Conservation (phyloP, 1,140 invertebrate species). For the Bombyx mandarina region DNA sequence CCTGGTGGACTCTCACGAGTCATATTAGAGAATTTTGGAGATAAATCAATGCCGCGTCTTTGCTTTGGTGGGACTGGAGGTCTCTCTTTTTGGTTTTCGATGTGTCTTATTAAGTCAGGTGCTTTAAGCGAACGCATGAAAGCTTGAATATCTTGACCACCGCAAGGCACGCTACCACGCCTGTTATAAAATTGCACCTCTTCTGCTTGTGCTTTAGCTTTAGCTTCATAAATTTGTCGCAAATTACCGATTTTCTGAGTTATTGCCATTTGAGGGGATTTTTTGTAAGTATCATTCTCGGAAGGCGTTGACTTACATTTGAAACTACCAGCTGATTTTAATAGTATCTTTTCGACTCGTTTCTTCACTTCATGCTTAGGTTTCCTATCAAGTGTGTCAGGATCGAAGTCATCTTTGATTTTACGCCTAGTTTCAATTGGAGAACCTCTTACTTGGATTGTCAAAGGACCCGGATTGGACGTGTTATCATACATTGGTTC, state of each 20-base stretch:
- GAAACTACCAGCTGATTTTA: slow-evolving; percentile 76
- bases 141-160: slow-evolving; percentile 30
- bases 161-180: slow-evolving; percentile 42
- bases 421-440: slow-evolving; percentile 54
- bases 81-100: slow-evolving; percentile 31
- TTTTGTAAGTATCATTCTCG: slow-evolving; percentile 24
- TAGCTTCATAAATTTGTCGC: slow-evolving; percentile 84
- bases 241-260: slow-evolving; percentile 75
- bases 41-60: slow-evolving; percentile 30
- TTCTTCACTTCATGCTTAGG: slow-evolving; percentile 62
- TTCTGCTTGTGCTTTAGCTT: slow-evolving; percentile 55
- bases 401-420: slow-evolving; percentile 79
- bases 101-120: slow-evolving; percentile 32
- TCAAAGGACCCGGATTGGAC: slow-evolving; percentile 77
- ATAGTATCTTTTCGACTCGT: slow-evolving; percentile 70
- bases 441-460: slow-evolving; percentile 81
- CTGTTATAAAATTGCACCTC: slow-evolving; percentile 39
- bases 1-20: slow-evolving; percentile 42
- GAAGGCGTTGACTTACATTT: slow-evolving; percentile 50
- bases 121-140: slow-evolving; percentile 35
- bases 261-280: slow-evolving; percentile 38
- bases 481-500: slow-evolving; percentile 66
- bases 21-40: slow-evolving; percentile 30
- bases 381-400: slow-evolving; percentile 86
- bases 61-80: slow-evolving; percentile 73